Percentiles rank a stretch among this genome's conserved stretches.
Evolutionary conservation across 2,888 invertebrate genomes (phyloP).

Genomic region (Caenorhabditis sp.): DNA sequence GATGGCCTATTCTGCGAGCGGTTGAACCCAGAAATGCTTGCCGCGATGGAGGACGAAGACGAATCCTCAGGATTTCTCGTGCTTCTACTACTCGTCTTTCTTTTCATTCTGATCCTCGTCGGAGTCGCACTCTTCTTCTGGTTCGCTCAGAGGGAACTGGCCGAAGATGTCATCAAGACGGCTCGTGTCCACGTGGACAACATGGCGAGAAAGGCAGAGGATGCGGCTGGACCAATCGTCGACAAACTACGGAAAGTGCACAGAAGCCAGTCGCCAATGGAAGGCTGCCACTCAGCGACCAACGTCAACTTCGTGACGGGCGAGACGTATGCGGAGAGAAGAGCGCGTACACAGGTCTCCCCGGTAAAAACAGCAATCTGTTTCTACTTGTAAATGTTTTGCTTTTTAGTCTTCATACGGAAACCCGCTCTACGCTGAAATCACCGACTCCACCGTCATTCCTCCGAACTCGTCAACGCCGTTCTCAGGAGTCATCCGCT

Average conservation of each 20-base stretch:
- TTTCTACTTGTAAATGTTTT: not conserved
- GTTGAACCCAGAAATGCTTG: slow-evolving; percentile 41
- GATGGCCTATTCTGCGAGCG: slow-evolving; percentile 52
- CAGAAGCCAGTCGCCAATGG: slow-evolving; percentile 8
- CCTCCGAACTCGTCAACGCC: slow-evolving; percentile 10
- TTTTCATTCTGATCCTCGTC: slow-evolving; percentile 25
- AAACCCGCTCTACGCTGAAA: slow-evolving; percentile 53
- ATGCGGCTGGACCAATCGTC: slow-evolving; percentile 44
- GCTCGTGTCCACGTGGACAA: slow-evolving; percentile 46
- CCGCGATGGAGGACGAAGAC: slow-evolving; percentile 22
- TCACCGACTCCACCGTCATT: slow-evolving; percentile 18
- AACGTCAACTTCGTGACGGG: slow-evolving; percentile 51
- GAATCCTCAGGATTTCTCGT: slow-evolving; percentile 9
- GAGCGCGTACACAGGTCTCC: slow-evolving; percentile 30
- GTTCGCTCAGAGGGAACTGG: slow-evolving; percentile 33
- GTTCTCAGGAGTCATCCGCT: slow-evolving; percentile 37
- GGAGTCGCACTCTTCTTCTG: slow-evolving; percentile 25
- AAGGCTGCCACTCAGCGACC: slow-evolving; percentile 38
- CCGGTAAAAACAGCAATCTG: too few relatives aligned
- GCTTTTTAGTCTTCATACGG: slow-evolving; percentile 38
- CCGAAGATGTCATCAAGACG: slow-evolving; percentile 28
- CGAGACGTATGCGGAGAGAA: slow-evolving; percentile 37
- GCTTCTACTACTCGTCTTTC: slow-evolving; percentile 28
- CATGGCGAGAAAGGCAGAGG: slow-evolving; percentile 49
- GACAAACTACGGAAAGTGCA: slow-evolving; percentile 36